Evolutionary conservation across 2,888 invertebrate genomes (phyloP).

Genomic region (Hemithea aestivaria): DNA sequence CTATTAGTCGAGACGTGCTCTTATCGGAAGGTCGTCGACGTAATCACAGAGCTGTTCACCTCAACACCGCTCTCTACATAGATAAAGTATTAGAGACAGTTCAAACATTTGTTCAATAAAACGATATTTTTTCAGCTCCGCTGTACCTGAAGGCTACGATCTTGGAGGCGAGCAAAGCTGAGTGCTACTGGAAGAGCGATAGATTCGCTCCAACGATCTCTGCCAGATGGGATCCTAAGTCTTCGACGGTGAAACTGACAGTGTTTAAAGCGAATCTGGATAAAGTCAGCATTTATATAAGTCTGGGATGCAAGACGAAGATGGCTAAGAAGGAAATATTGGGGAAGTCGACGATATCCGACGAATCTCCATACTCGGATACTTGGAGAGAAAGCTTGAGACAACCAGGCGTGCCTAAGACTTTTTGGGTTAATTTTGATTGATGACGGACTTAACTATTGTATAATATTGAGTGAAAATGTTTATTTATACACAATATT

Average conservation of each 20-base stretch:
- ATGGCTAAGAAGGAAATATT: conserved; percentile 84
- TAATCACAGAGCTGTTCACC: conserved; percentile 6
- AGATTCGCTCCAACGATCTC: conserved; percentile 86
- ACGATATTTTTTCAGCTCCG: conserved; percentile 70
- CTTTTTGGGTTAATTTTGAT: conserved; percentile 80
- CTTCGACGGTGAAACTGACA: conserved; percentile 80
- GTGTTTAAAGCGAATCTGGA: conserved; percentile 81
- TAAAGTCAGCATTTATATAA: conserved; percentile 82
- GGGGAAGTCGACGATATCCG: conserved; percentile 82
- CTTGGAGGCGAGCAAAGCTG: conserved; percentile 82
- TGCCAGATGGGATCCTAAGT: conserved; percentile 85
- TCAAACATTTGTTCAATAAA: conserved; percentile 4
- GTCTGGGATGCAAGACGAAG: conserved; percentile 82
- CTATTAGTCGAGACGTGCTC: conserved; percentile 3
- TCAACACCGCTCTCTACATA: not conserved
- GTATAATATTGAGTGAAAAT: too few relatives aligned
- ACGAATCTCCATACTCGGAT: conserved; percentile 76
- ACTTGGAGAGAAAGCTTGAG: conserved; percentile 81
- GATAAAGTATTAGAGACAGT: conserved; percentile 1
- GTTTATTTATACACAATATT: too few relatives aligned
- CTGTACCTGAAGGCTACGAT: conserved; percentile 88
- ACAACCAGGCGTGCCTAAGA: conserved; percentile 76
- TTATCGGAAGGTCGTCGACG: conserved; percentile 5
- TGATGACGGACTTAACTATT: conserved; percentile 31
- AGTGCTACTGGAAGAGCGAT: conserved; percentile 85